These are phyloP conservation scores for Plagodis pulveraria DNA, from an alignment of 2,888 invertebrate species.

Conservation along the genomic window DNA sequence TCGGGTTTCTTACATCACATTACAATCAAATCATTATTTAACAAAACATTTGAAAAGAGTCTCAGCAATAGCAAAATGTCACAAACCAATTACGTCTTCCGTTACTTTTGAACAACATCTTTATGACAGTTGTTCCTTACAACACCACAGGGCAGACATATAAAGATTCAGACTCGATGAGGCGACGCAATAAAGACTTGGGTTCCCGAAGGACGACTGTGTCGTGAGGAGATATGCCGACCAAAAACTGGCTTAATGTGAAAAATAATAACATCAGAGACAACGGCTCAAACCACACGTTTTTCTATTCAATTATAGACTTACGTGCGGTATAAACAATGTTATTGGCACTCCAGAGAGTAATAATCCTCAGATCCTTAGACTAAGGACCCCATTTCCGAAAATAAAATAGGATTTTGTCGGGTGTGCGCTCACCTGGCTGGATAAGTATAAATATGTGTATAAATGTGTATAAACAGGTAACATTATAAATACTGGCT, in stretches of 20 bases:
- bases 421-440: too few species aligned
- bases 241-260: conserved; percentile 20
- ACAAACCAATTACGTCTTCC: conserved; percentile 21
- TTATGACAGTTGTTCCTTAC: conserved; percentile 33
- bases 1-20: not conserved
- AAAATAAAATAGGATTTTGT: too few species aligned
- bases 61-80: not conserved
- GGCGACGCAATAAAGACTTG: conserved; percentile 20
- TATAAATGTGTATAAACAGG: too few species aligned
- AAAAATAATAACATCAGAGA: conserved; percentile 23
- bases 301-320: not conserved
- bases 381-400: too few species aligned
- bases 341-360: too few species aligned
- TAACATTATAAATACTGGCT: too few species aligned
- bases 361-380: too few species aligned
- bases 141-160: conserved; percentile 24
- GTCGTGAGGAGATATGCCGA: conserved; percentile 18
- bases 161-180: conserved; percentile 26
- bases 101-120: conserved; percentile 36
- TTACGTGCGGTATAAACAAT: not conserved
- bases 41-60: not conserved
- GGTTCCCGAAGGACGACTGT: conserved; percentile 13
- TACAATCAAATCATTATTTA: not conserved
- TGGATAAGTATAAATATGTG: too few species aligned
- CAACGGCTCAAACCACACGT: not conserved